These are phyloP conservation scores for Drosophila merina DNA, from an alignment of 2,888 invertebrate genomes.

Conservation along the genomic window DNA sequence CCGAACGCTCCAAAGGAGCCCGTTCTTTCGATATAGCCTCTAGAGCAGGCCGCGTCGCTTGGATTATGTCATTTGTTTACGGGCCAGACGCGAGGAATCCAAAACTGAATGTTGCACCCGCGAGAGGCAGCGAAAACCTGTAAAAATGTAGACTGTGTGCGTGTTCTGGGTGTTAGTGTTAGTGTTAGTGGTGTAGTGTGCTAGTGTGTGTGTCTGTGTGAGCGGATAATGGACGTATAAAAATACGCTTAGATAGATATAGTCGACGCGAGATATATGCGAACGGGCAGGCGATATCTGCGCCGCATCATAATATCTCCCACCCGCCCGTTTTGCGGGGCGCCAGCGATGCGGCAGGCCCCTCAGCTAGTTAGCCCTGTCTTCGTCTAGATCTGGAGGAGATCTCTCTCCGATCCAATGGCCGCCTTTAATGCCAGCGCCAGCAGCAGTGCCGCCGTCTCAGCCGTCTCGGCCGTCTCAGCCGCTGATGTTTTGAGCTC, in stretches of 20 bases:
- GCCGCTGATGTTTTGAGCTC: constrained; percentile 77
- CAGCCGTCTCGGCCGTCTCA: background rate
- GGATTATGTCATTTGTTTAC: constrained; percentile 78
- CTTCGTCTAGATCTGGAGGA: constrained; percentile 18
- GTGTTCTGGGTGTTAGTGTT: constrained; percentile 43
- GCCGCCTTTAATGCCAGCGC: constrained; percentile 75
- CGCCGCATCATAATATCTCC: constrained; percentile 20
- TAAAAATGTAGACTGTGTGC: constrained; percentile 71
- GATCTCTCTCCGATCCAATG: constrained; percentile 60
- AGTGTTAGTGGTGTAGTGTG: constrained; percentile 11
- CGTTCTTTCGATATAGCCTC: constrained; percentile 5
- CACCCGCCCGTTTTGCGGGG: constrained; percentile 5
- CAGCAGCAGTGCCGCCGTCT: constrained; percentile 27
- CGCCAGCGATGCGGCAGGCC: constrained; percentile 19
- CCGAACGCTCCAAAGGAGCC: background rate
- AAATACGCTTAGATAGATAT: constrained; percentile 44
- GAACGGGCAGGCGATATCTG: constrained; percentile 15
- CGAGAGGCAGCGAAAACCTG: constrained; percentile 55
- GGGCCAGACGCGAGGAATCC: constrained; percentile 55
- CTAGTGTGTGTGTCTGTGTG: constrained; percentile 54
- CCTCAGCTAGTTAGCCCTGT: constrained; percentile 2
- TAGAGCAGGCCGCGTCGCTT: constrained; percentile 55
- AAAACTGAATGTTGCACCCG: constrained; percentile 63
- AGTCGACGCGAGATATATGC: constrained; percentile 43
- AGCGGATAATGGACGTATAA: constrained; percentile 60